These are phyloP conservation scores for Conus betulinus DNA, from an alignment of 1,140 invertebrate species.

Conservation along the genomic window DNA sequence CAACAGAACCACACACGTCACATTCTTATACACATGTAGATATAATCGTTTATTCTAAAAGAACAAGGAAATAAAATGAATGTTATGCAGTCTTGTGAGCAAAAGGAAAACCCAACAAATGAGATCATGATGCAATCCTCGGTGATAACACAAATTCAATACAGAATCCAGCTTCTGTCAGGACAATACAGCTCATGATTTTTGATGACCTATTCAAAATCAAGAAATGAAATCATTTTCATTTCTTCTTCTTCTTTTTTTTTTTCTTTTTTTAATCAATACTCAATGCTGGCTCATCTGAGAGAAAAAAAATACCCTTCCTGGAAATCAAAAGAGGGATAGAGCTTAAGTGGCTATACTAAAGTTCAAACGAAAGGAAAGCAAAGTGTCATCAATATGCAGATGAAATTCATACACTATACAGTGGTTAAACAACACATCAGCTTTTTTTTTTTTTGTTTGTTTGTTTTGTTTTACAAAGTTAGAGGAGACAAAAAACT, in stretches of 20 bases:
- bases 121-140: background rate
- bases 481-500: no score
- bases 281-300: background rate
- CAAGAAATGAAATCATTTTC: background rate
- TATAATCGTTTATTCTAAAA: background rate
- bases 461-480: no score
- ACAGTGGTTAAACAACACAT: no score
- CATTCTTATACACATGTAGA: background rate
- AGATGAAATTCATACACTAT: no score
- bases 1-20: no score
- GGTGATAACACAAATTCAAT: background rate
- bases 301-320: no score
- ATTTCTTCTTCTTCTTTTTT: background rate
- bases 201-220: background rate
- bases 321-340: no score
- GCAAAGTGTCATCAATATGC: no score
- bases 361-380: no score
- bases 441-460: no score
- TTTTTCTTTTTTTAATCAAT: background rate
- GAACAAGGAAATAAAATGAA: background rate
- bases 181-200: background rate
- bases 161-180: background rate
- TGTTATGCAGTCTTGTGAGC: background rate
- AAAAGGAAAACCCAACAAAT: background rate
- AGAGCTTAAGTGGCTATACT: no score